Conservation (phyloP, 2,113 vertebrate genomes). For the Onychostruthus taczanowskii region DNA sequence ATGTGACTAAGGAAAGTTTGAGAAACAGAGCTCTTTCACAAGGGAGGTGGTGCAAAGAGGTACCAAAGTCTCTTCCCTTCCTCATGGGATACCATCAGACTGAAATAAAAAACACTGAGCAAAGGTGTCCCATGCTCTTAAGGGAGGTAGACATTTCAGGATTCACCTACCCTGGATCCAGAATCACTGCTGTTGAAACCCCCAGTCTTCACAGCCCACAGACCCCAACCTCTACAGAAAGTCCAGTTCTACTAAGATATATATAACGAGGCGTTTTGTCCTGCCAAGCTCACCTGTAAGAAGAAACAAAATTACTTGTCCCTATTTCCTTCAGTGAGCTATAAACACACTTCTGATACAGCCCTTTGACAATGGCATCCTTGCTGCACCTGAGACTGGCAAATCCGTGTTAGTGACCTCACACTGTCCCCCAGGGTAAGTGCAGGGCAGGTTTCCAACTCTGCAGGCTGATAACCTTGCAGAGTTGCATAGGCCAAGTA, state of each 20-base stretch:
- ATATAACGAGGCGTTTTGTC: not conserved
- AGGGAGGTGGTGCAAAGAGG: not conserved
- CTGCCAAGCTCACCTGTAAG: not conserved
- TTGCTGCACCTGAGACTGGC: not conserved
- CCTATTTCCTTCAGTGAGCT: not conserved
- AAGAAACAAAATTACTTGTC: not conserved
- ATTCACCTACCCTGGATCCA: not conserved
- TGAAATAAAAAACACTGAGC: not conserved
- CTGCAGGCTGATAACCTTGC: not conserved
- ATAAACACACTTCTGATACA: not conserved
- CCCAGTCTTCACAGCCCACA: not conserved
- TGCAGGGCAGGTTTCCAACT: not conserved
- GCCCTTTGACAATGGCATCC: not conserved
- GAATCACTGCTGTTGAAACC: not conserved
- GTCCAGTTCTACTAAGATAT: not conserved
- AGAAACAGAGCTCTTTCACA: not conserved
- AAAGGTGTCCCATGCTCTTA: not conserved
- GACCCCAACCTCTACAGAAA: not conserved
- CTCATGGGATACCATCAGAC: not conserved
- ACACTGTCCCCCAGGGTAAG: not conserved
- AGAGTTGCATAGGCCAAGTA: not conserved
- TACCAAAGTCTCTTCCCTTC: not conserved
- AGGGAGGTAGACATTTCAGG: not conserved
- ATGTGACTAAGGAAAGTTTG: not conserved
- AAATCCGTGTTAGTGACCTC: not conserved